These are phyloP conservation scores for Momotus momota DNA, from an alignment of 2,797 vertebrate species.

Conservation along the genomic window DNA sequence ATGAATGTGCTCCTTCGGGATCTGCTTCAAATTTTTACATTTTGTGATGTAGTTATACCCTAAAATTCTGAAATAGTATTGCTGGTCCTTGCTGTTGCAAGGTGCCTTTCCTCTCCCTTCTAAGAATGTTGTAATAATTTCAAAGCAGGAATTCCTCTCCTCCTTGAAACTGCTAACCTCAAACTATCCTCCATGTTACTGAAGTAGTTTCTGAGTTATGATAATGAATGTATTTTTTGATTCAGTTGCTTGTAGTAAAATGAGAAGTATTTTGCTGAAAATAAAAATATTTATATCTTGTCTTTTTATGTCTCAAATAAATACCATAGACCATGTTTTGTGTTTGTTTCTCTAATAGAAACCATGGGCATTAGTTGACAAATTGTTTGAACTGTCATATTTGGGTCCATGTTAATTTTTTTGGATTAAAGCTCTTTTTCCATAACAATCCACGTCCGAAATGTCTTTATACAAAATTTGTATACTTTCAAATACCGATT, in stretches of 20 bases:
- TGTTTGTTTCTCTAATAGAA: neutral
- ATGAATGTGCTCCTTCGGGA: too few species aligned
- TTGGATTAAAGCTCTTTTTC: neutral
- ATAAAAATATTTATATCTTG: neutral
- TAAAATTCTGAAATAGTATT: too few species aligned
- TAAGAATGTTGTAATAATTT: too few species aligned
- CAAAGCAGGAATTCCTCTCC: too few species aligned
- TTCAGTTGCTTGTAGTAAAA: slow-evolving; percentile 10
- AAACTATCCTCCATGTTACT: too few species aligned
- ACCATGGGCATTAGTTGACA: neutral
- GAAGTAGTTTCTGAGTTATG: too few species aligned
- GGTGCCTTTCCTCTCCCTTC: too few species aligned
- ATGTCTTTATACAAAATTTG: neutral
- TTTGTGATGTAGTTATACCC: too few species aligned
- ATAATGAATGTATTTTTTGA: neutral
- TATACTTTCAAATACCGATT: neutral
- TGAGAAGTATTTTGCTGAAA: slow-evolving; percentile 19
- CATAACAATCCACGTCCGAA: neutral
- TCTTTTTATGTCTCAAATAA: neutral
- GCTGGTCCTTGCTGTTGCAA: too few species aligned
- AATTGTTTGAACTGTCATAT: neutral
- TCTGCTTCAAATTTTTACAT: too few species aligned
- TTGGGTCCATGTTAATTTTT: neutral
- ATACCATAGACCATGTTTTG: neutral
- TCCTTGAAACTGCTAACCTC: too few species aligned